A percentile compares a stretch with the other conserved stretches of the same genome.
Evolutionary conservation across 2,113 vertebrate species (phyloP).

Genomic region (Antennarius striatus): DNA sequence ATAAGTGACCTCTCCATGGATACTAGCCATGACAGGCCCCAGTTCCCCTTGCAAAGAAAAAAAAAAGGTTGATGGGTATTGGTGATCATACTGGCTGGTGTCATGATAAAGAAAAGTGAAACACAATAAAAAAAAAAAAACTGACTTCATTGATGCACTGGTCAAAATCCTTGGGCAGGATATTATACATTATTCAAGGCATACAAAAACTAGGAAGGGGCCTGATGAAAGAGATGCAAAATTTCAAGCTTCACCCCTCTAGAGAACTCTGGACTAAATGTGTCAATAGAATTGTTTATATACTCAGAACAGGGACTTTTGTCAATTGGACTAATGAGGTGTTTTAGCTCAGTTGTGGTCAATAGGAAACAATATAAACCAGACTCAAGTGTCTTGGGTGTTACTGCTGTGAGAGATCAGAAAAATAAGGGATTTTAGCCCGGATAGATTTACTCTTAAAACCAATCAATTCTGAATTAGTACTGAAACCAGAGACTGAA

Average conservation of each 20-base stretch:
- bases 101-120: no score
- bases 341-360: slow-evolving; percentile 28
- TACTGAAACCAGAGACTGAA: slow-evolving; percentile 24
- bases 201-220: no score
- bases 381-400: slow-evolving; percentile 5
- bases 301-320: slow-evolving; percentile 12
- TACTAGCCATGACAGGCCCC: no score
- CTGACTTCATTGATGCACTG: no score
- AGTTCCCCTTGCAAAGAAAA: no score
- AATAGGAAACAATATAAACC: slow-evolving; percentile 26
- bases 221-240: neutral
- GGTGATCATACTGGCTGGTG: no score
- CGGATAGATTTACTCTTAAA: slow-evolving; percentile 25
- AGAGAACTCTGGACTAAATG: neutral
- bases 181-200: no score
- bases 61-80: no score
- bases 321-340: slow-evolving; percentile 10
- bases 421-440: slow-evolving; percentile 24
- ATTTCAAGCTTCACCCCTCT: neutral
- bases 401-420: slow-evolving; percentile 7
- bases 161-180: no score
- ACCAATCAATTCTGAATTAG: slow-evolving; percentile 50
- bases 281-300: neutral
- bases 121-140: no score
- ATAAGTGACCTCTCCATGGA: no score